Conservation (phyloP, 2,888 invertebrate genomes). For the Aphodius sticticus region DNA sequence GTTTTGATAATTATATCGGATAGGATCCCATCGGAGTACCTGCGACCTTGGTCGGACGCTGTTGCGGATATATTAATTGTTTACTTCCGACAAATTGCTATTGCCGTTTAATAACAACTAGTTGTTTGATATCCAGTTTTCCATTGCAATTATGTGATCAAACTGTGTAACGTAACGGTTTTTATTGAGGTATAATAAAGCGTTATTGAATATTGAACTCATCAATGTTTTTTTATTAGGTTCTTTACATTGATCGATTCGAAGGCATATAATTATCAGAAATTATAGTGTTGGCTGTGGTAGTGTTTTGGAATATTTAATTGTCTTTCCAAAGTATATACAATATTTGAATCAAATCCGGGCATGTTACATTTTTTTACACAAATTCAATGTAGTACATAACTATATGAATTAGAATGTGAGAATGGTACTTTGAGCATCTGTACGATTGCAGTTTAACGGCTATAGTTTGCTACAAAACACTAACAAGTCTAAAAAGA, state of each 20-base stretch:
- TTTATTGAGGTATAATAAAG: neutral
- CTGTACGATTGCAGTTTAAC: no score
- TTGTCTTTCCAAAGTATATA: no score
- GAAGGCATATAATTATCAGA: neutral
- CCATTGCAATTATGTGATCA: neutral
- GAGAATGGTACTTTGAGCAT: no score
- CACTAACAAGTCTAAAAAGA: no score
- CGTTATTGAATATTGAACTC: neutral
- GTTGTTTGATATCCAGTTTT: neutral
- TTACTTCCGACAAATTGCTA: conserved; percentile 4
- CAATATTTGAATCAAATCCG: no score
- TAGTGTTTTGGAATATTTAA: no score
- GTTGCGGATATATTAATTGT: neutral
- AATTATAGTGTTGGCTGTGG: neutral
- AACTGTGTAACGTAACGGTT: neutral
- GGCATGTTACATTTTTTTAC: no score
- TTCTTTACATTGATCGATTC: neutral
- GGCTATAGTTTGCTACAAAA: no score
- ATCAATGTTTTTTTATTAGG: neutral
- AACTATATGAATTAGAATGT: no score
- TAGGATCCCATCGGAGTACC: neutral
- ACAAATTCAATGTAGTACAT: no score
- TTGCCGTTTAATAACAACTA: neutral
- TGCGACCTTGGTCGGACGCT: neutral
- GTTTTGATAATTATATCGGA: neutral